Evolutionary conservation across 2,888 invertebrate genomes (phyloP).

Genomic region (Ennomos erosarius): DNA sequence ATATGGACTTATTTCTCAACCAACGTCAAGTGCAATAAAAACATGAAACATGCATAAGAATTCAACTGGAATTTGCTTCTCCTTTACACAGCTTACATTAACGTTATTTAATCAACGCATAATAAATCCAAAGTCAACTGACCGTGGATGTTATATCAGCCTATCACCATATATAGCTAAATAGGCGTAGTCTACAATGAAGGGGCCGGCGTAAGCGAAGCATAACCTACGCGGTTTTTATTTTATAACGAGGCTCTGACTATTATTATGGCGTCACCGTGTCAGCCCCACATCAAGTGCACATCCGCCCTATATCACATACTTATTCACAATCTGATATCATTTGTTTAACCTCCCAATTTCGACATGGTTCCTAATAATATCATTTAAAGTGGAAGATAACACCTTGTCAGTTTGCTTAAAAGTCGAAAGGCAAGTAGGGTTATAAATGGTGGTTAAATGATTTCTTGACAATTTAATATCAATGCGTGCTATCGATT

Average conservation of each 20-base stretch:
- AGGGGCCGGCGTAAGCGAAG: constrained; percentile 70
- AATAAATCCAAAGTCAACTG: constrained; percentile 47
- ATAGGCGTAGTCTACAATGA: constrained; percentile 66
- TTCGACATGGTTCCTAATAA: constrained; percentile 59
- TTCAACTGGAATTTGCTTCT: constrained; percentile 29
- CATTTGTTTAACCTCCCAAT: constrained; percentile 59
- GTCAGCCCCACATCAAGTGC: constrained; percentile 79
- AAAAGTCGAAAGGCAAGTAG: constrained; percentile 49
- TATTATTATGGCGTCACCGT: constrained; percentile 80
- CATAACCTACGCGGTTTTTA: constrained; percentile 78
- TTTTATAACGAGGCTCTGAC: constrained; percentile 77
- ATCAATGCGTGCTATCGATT: constrained; percentile 63
- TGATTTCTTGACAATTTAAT: constrained; percentile 81
- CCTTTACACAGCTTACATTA: constrained; percentile 37
- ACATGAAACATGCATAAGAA: constrained; percentile 5
- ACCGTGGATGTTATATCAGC: constrained; percentile 52
- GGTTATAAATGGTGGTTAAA: constrained; percentile 72
- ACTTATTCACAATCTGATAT: constrained; percentile 68
- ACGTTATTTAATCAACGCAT: constrained; percentile 40
- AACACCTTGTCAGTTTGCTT: constrained; percentile 51
- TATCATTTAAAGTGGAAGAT: constrained; percentile 37
- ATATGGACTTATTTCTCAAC: constrained; percentile 5
- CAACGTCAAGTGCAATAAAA: not conserved
- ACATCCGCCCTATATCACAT: constrained; percentile 78
- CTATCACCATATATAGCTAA: constrained; percentile 57